A percentile compares a stretch with the other conserved stretches of the same genome.
These are phyloP conservation scores for Sebastes vulpes DNA, from an alignment of 2,797 vertebrate genomes.

Conservation along the genomic window DNA sequence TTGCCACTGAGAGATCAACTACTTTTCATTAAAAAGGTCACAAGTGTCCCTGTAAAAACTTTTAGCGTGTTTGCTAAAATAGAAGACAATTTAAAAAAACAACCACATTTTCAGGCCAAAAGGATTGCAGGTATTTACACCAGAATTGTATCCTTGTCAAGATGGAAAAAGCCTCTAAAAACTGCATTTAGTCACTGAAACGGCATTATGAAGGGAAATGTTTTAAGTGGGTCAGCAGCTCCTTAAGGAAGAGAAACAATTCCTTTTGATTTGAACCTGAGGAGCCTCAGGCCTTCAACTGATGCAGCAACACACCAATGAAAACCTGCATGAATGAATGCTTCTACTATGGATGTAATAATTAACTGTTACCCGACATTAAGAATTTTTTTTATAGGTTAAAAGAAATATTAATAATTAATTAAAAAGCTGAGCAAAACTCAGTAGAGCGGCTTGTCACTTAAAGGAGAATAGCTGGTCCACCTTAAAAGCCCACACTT, in stretches of 20 bases:
- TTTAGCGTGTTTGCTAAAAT: not conserved
- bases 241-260: constrained; percentile 4
- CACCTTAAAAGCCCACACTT: too few species aligned
- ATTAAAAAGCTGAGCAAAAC: too few species aligned
- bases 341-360: too few species aligned
- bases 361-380: too few species aligned
- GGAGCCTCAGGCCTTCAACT: constrained; percentile 16
- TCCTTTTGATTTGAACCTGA: constrained; percentile 1
- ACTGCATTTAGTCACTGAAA: not conserved
- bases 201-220: not conserved
- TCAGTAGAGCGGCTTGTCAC: too few species aligned
- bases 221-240: constrained; percentile 40
- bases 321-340: not conserved
- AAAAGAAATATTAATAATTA: too few species aligned
- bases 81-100: not conserved
- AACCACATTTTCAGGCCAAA: not conserved
- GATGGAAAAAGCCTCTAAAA: not conserved
- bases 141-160: not conserved
- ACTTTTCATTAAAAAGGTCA: not conserved
- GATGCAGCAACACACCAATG: constrained; percentile 14
- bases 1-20: not conserved
- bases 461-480: too few species aligned
- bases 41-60: not conserved
- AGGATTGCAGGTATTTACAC: not conserved
- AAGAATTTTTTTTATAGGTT: too few species aligned